These are phyloP conservation scores for Contarinia nasturtii DNA, from an alignment of 1,140 invertebrate species.

Conservation along the genomic window DNA sequence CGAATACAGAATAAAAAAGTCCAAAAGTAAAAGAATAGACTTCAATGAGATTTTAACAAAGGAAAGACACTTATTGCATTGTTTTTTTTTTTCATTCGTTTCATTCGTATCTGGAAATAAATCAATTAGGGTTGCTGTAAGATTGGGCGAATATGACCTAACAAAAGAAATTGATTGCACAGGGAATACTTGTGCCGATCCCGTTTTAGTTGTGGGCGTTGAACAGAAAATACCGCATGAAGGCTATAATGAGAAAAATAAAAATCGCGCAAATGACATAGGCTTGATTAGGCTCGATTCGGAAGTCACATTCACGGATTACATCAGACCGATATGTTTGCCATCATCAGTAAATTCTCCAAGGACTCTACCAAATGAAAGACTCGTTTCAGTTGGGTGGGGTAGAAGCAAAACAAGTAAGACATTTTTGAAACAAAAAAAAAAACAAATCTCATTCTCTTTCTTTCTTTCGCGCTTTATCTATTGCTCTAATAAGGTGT, in stretches of 20 bases:
- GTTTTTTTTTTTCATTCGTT: too few relatives aligned
- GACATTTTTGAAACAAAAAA: neutral
- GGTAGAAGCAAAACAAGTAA: slow-evolving; percentile 28
- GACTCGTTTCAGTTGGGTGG: slow-evolving; percentile 46
- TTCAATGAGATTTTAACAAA: neutral
- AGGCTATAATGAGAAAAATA: slow-evolving; percentile 15
- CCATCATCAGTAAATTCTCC: slow-evolving; percentile 13
- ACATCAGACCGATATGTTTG: slow-evolving; percentile 36
- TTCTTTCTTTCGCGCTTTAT: neutral
- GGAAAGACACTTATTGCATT: too few relatives aligned
- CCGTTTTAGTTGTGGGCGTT: slow-evolving; percentile 9
- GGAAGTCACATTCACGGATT: slow-evolving; percentile 25
- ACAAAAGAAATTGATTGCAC: slow-evolving; percentile 25
- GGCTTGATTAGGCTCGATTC: slow-evolving; percentile 24
- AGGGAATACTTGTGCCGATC: slow-evolving; percentile 10
- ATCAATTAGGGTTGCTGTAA: slow-evolving; percentile 17
- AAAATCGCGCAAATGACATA: slow-evolving; percentile 25
- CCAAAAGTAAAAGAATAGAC: too few relatives aligned
- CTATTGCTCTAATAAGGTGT: neutral
- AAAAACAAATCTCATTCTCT: neutral
- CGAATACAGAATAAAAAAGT: too few relatives aligned
- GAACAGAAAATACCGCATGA: slow-evolving; percentile 25
- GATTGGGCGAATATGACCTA: slow-evolving; percentile 30
- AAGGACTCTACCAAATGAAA: slow-evolving; percentile 8
- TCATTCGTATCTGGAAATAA: too few relatives aligned